Percentiles rank a stretch among this genome's conserved stretches.
Conservation (phyloP, 2,797 vertebrate species). For the Neostethus bicornis region DNA sequence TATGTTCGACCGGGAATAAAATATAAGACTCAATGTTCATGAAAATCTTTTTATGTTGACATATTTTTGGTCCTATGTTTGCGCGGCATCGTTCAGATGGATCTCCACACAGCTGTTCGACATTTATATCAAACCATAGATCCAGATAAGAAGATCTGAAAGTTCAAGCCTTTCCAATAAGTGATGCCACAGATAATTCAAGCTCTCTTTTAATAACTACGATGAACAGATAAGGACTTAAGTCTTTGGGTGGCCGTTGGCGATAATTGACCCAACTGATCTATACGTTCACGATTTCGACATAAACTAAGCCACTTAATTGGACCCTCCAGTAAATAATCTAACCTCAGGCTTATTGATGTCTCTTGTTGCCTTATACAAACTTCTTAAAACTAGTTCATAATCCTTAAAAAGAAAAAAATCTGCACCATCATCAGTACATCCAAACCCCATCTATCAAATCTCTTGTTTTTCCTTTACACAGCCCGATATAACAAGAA, state of each 20-base stretch:
- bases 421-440: conserved; percentile 48
- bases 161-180: too few species aligned
- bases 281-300: conserved; percentile 52
- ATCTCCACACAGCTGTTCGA: too few species aligned
- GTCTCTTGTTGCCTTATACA: conserved; percentile 20
- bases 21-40: too few species aligned
- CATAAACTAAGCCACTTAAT: conserved; percentile 69
- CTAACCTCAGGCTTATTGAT: conserved; percentile 36
- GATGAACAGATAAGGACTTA: conserved; percentile 19
- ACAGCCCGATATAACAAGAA: too few species aligned
- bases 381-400: conserved; percentile 8
- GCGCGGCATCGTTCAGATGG: too few species aligned
- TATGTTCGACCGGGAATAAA: too few species aligned
- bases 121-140: too few species aligned
- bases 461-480: too few species aligned
- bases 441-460: conserved; percentile 42
- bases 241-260: conserved; percentile 48
- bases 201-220: neutral
- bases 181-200: neutral
- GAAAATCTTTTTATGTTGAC: too few species aligned
- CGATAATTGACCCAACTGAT: conserved; percentile 65
- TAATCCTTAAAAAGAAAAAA: conserved; percentile 1
- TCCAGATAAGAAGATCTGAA: too few species aligned
- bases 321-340: conserved; percentile 48
- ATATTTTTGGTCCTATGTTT: too few species aligned